Conservation (phyloP, 2,888 invertebrate species). For the Lithosia quadra region DNA sequence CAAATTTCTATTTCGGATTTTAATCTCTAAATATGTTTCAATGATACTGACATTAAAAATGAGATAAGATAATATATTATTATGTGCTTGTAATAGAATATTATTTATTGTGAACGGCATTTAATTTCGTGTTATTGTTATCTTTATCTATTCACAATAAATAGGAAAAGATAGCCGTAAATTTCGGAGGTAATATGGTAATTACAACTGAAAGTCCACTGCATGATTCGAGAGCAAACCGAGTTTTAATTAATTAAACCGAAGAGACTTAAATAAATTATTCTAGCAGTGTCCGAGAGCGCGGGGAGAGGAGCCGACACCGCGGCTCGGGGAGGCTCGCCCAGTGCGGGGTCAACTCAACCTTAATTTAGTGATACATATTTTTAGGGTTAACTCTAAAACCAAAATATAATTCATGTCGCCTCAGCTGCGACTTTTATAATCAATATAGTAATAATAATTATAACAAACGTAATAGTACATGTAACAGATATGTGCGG, state of each 20-base stretch:
- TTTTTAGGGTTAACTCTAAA: slow-evolving; percentile 30
- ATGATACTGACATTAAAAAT: neutral
- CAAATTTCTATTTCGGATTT: neutral
- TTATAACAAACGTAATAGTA: slow-evolving; percentile 27
- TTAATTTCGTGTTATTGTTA: neutral
- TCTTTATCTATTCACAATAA: slow-evolving; percentile 9
- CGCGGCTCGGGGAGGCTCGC: neutral
- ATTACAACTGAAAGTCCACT: neutral
- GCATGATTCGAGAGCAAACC: slow-evolving; percentile 41
- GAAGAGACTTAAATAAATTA: slow-evolving; percentile 61
- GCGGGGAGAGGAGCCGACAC: slow-evolving; percentile 29
- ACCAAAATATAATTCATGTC: slow-evolving; percentile 35
- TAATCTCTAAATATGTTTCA: neutral
- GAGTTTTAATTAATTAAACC: slow-evolving; percentile 69
- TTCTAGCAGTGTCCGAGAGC: slow-evolving; percentile 48
- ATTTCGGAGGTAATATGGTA: neutral
- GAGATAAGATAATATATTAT: neutral
- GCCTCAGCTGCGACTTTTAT: slow-evolving; percentile 9
- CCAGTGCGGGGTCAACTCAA: neutral
- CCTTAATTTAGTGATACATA: slow-evolving; percentile 17
- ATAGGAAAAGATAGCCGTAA: slow-evolving; percentile 11
- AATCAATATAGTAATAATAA: slow-evolving; percentile 19
- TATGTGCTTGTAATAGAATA: neutral
- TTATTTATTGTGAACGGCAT: neutral
- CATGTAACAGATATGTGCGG: slow-evolving; percentile 25